Evolutionary conservation across 2,888 invertebrate genomes (phyloP).

Genomic region (Limenitis camilla): DNA sequence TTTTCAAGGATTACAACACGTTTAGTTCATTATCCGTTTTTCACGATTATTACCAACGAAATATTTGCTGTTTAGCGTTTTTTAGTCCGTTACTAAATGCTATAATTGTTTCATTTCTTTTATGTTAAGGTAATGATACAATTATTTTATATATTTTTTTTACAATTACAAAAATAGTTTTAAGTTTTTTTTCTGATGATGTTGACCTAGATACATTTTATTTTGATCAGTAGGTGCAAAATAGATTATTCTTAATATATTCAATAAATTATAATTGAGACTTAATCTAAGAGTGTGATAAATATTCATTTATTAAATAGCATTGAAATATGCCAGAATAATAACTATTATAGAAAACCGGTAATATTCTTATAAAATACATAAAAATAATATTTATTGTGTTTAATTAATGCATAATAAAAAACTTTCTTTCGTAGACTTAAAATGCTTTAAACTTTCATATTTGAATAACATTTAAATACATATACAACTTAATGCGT

Average conservation of each 20-base stretch:
- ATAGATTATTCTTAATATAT: neutral
- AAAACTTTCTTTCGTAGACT: neutral
- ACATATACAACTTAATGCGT: no score
- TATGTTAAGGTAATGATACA: neutral
- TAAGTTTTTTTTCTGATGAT: no score
- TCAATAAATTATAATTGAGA: neutral
- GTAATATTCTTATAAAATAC: neutral
- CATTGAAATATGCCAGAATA: neutral
- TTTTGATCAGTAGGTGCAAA: neutral
- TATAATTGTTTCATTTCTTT: no score
- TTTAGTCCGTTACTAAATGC: no score
- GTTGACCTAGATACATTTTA: neutral
- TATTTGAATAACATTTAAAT: neutral
- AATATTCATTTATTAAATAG: slow-evolving; percentile 1
- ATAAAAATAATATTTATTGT: neutral
- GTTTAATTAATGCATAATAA: neutral
- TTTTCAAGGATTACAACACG: slow-evolving; percentile 18
- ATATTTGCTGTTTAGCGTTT: no score
- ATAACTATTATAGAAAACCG: neutral
- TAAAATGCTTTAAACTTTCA: neutral
- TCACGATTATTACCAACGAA: no score
- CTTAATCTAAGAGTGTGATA: neutral
- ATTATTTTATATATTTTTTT: no score
- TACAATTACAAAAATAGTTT: no score
- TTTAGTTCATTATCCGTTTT: neutral